A percentile compares a stretch with the other conserved stretches of the same genome.
phyloP scores from a whole-genome alignment of 2,797 vertebrate species.

The Schizothorax lantsangensis region DNA sequence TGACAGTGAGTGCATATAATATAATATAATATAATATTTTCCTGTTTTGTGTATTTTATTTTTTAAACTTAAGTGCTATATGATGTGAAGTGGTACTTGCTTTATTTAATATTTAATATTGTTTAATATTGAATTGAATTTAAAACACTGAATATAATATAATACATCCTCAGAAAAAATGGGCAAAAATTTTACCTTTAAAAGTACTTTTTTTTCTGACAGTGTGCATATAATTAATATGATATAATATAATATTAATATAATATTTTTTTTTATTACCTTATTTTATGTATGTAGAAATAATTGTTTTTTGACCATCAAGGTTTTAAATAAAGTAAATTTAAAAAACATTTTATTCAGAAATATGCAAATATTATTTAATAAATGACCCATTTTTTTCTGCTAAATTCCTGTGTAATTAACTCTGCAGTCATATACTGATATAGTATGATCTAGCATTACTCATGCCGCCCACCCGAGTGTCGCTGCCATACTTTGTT shows the following conservation, averaged over 20 bases:
- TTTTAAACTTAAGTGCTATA: background rate
- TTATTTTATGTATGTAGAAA: background rate
- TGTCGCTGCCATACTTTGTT: slow-evolving; percentile 15
- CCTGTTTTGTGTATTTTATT: too few species aligned
- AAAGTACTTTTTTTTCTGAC: background rate
- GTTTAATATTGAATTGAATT: background rate
- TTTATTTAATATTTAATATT: background rate
- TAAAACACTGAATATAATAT: background rate
- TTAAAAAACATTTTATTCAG: background rate
- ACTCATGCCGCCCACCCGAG: background rate
- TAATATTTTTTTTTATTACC: background rate
- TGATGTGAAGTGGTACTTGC: background rate
- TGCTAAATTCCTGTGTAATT: background rate
- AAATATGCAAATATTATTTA: background rate
- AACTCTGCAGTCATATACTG: background rate
- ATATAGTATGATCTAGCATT: background rate
- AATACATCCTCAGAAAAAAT: background rate
- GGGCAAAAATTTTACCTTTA: background rate
- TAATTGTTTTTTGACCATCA: background rate
- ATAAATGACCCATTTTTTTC: background rate
- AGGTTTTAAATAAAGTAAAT: background rate
- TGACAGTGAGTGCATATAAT: too few species aligned
- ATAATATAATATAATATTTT: too few species aligned
- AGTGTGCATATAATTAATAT: background rate
- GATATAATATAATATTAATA: too few species aligned